Percentiles rank a stretch among this genome's conserved stretches.
These are phyloP conservation scores for Cervus canadensis DNA, from an alignment of 2,113 vertebrate genomes.

Conservation along the genomic window DNA sequence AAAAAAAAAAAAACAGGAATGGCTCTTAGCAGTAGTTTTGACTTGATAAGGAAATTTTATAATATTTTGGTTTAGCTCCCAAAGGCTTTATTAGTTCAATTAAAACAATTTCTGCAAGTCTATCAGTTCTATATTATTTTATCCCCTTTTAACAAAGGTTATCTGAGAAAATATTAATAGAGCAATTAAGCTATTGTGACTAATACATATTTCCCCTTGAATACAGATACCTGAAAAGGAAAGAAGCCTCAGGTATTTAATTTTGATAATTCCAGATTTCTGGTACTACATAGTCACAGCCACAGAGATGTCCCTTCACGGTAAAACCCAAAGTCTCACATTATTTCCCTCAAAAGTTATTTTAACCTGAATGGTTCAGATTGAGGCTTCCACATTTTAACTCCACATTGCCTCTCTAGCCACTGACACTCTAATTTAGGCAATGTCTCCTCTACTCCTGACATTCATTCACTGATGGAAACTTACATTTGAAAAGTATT, in stretches of 20 bases:
- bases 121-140: not conserved
- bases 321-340: not conserved
- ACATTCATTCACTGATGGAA: constrained; percentile 56
- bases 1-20: not conserved
- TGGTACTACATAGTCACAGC: not conserved
- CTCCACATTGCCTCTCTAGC: not conserved
- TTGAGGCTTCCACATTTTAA: not conserved
- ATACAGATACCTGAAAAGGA: not conserved
- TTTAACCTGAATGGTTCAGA: not conserved
- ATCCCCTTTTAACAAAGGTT: not conserved
- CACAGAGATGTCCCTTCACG: not conserved
- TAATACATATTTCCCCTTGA: not conserved
- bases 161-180: not conserved
- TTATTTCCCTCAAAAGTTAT: not conserved
- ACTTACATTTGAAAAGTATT: constrained; percentile 48
- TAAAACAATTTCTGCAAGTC: not conserved
- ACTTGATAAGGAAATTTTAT: not conserved
- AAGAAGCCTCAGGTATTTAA: not conserved
- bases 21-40: not conserved
- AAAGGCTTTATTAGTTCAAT: constrained; percentile 36
- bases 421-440: not conserved
- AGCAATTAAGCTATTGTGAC: not conserved
- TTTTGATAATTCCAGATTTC: not conserved
- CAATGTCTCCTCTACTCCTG: not conserved
- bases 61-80: constrained; percentile 17